Evolutionary conservation across 2,797 vertebrate genomes (phyloP).

Genomic region (Mormyrus proboscirostris): DNA sequence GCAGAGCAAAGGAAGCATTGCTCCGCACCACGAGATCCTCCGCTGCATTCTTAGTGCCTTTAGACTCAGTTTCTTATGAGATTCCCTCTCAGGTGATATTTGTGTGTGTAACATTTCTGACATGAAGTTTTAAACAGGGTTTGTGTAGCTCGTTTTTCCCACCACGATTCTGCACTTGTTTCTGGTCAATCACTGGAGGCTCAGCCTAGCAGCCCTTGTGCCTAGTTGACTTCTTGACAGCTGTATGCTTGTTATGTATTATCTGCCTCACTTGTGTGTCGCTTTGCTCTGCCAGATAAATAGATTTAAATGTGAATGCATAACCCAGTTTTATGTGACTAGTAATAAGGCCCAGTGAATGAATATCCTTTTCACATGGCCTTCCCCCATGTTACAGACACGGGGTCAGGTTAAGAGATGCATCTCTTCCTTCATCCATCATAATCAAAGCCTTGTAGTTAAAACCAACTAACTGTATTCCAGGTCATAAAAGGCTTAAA

Average conservation of each 20-base stretch:
- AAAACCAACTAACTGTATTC: background rate
- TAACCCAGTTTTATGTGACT: background rate
- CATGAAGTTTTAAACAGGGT: background rate
- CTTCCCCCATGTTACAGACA: background rate
- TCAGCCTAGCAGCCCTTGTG: background rate
- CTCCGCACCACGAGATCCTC: background rate
- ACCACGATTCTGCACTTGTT: background rate
- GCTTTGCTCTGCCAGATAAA: background rate
- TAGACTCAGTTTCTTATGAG: background rate
- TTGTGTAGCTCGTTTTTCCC: background rate
- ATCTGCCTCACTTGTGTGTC: background rate
- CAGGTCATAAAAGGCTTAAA: background rate
- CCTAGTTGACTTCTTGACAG: background rate
- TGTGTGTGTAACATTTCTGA: background rate
- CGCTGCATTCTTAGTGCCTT: background rate
- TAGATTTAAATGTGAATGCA: background rate
- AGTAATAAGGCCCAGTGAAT: background rate
- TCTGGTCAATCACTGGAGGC: background rate
- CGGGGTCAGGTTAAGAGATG: background rate
- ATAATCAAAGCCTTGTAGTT: background rate
- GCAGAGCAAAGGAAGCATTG: background rate
- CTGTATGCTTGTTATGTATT: conserved; percentile 3
- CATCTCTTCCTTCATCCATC: background rate
- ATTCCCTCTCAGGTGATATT: background rate
- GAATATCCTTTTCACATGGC: background rate